phyloP scores from a whole-genome alignment of 1,140 invertebrate genomes.

The Holotrichia oblita region DNA sequence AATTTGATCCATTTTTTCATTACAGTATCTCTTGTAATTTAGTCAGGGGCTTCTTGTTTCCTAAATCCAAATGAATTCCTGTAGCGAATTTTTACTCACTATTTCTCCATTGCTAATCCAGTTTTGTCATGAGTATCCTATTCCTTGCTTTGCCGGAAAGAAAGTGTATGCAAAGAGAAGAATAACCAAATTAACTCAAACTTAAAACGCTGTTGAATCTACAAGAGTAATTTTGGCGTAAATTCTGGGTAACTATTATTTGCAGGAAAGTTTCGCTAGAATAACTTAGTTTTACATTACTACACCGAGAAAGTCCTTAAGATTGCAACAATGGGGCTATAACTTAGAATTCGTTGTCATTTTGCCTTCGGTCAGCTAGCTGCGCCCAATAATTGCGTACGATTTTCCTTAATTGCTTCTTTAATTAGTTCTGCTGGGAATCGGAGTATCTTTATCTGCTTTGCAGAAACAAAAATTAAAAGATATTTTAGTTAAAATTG shows the following conservation, averaged over 20 bases:
- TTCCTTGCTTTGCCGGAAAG: too few relatives aligned
- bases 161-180: too few relatives aligned
- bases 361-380: background rate
- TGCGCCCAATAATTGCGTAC: background rate
- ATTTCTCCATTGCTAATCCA: too few relatives aligned
- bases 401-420: background rate
- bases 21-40: too few relatives aligned
- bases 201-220: too few relatives aligned
- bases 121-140: too few relatives aligned
- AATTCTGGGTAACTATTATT: background rate
- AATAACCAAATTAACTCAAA: too few relatives aligned
- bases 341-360: constrained; percentile 16
- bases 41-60: too few relatives aligned
- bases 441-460: background rate
- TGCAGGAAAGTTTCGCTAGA: background rate
- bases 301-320: background rate
- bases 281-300: background rate
- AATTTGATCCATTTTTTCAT: too few relatives aligned
- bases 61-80: too few relatives aligned
- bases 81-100: too few relatives aligned
- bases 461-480: background rate
- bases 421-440: background rate
- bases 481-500: too few relatives aligned
- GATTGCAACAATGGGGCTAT: background rate
- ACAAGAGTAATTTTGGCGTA: background rate